Percentiles rank a stretch among this genome's conserved stretches.
Conservation (phyloP, 2,888 invertebrate species). For the Eupithecia exiguata region DNA sequence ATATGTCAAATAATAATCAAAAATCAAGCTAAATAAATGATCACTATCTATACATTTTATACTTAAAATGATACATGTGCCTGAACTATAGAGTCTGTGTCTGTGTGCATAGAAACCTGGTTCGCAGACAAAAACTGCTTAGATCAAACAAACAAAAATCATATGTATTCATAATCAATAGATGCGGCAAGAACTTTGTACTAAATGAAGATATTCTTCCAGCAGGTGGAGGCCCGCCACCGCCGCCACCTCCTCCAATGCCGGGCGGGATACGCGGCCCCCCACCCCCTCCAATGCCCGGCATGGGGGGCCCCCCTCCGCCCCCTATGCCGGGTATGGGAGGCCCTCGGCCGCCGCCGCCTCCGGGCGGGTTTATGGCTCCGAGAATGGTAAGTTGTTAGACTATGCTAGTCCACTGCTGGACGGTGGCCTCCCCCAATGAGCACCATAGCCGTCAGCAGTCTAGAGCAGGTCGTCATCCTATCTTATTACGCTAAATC, state of each 20-base stretch:
- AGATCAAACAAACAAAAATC: not conserved
- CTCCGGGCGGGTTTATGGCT: slow-evolving; percentile 68
- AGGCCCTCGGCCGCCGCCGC: slow-evolving; percentile 70
- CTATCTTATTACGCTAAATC: too few relatives aligned
- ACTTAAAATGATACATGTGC: too few relatives aligned
- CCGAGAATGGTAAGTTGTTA: slow-evolving; percentile 66
- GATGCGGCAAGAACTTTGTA: not conserved
- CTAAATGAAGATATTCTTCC: not conserved
- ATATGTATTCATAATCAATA: too few relatives aligned
- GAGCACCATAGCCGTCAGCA: too few relatives aligned
- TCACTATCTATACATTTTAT: too few relatives aligned
- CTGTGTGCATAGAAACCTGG: too few relatives aligned
- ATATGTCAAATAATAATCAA: too few relatives aligned
- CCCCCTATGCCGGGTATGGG: slow-evolving; percentile 83
- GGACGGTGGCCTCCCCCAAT: not conserved
- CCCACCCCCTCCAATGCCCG: slow-evolving; percentile 85
- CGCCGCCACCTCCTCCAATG: slow-evolving; percentile 64
- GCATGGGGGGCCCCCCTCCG: slow-evolving; percentile 80
- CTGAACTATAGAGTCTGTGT: too few relatives aligned
- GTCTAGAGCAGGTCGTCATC: too few relatives aligned
- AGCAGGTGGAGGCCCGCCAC: slow-evolving; percentile 64
- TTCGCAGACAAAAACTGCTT: not conserved
- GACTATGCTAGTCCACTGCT: not conserved
- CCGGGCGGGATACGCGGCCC: slow-evolving; percentile 78
- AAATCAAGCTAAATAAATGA: too few relatives aligned